phyloP scores from a whole-genome alignment of 2,888 invertebrate genomes.

The Cetonia aurata region DNA sequence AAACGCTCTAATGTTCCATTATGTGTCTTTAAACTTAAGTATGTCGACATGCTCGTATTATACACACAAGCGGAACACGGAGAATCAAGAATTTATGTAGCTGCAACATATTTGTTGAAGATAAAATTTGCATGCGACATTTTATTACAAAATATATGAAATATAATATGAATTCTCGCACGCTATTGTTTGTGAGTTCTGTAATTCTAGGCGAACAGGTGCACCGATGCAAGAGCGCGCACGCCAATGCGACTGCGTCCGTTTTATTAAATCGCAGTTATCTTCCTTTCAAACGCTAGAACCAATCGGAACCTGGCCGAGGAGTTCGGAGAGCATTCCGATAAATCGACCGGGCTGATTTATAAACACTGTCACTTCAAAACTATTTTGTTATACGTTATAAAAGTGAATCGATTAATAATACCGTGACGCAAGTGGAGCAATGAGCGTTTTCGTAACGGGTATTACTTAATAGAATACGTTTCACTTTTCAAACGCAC shows the following conservation, averaged over 20 bases:
- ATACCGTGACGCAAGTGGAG: conserved; percentile 38
- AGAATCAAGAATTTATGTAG: conserved; percentile 21
- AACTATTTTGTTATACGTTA: conserved; percentile 36
- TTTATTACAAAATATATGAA: conserved; percentile 26
- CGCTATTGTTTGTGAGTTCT: conserved; percentile 12
- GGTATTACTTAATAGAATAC: conserved; percentile 7
- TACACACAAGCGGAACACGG: background rate
- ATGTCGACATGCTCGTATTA: background rate
- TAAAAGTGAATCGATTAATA: conserved; percentile 36
- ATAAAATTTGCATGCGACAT: conserved; percentile 25
- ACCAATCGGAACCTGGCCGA: conserved; percentile 13
- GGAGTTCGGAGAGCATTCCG: conserved; percentile 13
- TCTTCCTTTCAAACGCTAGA: conserved; percentile 16
- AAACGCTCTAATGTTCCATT: conserved; percentile 18
- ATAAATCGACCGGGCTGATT: conserved; percentile 34
- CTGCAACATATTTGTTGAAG: conserved; percentile 30
- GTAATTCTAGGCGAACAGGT: conserved; percentile 33
- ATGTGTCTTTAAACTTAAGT: background rate
- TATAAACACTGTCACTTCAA: conserved; percentile 38
- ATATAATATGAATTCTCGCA: background rate
- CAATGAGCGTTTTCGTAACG: conserved; percentile 23
- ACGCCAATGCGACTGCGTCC: conserved; percentile 19
- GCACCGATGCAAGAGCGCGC: background rate
- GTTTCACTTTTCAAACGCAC: conserved; percentile 33
- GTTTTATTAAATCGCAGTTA: conserved; percentile 34